Evolutionary conservation across 1,140 invertebrate species (phyloP).

Genomic region (Arctopsyche grandis): DNA sequence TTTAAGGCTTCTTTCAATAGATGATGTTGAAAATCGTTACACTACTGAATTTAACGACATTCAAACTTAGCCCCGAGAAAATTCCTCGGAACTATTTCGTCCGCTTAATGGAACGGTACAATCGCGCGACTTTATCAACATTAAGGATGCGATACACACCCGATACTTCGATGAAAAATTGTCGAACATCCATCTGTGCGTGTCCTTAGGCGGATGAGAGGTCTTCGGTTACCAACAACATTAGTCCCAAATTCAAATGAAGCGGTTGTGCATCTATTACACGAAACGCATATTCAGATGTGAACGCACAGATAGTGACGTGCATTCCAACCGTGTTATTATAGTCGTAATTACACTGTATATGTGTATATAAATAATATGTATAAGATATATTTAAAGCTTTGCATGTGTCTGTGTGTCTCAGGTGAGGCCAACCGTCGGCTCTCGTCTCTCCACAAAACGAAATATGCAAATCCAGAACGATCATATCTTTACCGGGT

Average conservation of each 20-base stretch:
- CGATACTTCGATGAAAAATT: not conserved
- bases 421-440: not conserved
- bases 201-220: not conserved
- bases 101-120: no score
- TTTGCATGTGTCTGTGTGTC: not conserved
- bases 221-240: not conserved
- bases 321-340: constrained; percentile 4
- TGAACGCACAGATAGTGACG: not conserved
- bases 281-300: not conserved
- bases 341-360: constrained; percentile 1
- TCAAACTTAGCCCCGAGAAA: no score
- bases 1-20: no score
- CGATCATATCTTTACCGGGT: no score
- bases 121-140: no score
- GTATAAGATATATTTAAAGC: not conserved
- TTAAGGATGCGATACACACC: no score
- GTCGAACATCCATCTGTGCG: not conserved
- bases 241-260: constrained; percentile 1
- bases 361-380: not conserved
- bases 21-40: no score
- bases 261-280: not conserved
- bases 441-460: no score
- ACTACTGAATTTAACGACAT: no score
- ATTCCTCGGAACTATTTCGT: no score
- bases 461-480: no score